A percentile compares a stretch with the other conserved stretches of the same genome.
These are phyloP conservation scores for Dilophus febrilis DNA, from an alignment of 2,888 invertebrate genomes.

Conservation along the genomic window DNA sequence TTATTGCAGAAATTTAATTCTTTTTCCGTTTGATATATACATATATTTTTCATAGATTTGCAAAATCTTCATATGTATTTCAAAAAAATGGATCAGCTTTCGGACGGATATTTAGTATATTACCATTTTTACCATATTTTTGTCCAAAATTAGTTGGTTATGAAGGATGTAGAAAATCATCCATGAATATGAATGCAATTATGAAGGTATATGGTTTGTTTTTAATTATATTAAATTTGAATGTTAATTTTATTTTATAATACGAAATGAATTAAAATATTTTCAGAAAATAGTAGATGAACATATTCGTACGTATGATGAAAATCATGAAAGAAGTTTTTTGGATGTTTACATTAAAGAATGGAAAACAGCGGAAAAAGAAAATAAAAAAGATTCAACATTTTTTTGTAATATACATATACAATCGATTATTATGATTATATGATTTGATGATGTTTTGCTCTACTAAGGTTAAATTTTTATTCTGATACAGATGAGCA, in stretches of 20 bases:
- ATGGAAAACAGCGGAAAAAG: constrained; percentile 32
- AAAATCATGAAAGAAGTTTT: constrained; percentile 38
- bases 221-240: no score
- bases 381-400: constrained; percentile 24
- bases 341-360: constrained; percentile 41
- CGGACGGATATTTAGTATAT: constrained; percentile 35
- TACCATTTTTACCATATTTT: constrained; percentile 43
- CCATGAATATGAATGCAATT: constrained; percentile 32
- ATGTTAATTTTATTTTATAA: no score
- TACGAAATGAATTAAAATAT: no score
- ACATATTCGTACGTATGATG: constrained; percentile 28
- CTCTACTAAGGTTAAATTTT: no score
- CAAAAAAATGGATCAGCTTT: constrained; percentile 39
- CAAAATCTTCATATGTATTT: constrained; percentile 32
- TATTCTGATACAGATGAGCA: constrained; percentile 39
- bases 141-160: constrained; percentile 41
- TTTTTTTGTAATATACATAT: constrained; percentile 12
- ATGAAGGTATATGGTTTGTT: constrained; percentile 36
- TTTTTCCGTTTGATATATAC: background rate
- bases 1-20: background rate
- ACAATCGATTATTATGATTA: no score
- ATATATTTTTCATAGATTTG: constrained; percentile 15
- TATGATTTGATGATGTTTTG: no score
- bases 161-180: constrained; percentile 31
- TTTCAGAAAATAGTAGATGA: constrained; percentile 36